These are phyloP conservation scores for Colletes gigas DNA, from an alignment of 1,140 invertebrate species.

Conservation along the genomic window DNA sequence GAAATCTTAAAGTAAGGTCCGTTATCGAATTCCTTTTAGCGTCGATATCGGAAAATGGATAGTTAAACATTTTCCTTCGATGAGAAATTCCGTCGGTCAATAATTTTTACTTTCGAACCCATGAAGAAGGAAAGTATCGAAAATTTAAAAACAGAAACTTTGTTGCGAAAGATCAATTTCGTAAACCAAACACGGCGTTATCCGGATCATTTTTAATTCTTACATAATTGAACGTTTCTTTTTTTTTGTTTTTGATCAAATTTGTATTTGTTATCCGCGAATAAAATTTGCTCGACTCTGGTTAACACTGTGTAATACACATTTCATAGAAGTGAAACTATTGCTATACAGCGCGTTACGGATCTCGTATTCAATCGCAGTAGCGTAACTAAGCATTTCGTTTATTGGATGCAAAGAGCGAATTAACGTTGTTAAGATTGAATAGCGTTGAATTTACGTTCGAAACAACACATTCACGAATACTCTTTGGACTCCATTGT, in stretches of 20 bases:
- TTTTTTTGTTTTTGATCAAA: no score
- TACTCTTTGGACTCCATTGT: not conserved
- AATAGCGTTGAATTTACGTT: not conserved
- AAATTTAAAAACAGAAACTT: no score
- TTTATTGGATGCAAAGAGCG: no score
- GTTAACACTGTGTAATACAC: slow-evolving; percentile 2
- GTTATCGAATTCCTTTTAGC: not conserved
- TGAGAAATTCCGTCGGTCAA: not conserved
- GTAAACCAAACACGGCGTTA: no score
- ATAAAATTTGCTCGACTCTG: no score
- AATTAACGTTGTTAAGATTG: not conserved
- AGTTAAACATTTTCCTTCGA: not conserved
- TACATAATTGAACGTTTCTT: no score
- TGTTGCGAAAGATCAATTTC: no score
- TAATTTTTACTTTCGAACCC: no score
- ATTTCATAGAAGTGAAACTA: slow-evolving; percentile 16
- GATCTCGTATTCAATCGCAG: not conserved
- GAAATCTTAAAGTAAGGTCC: not conserved
- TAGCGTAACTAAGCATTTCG: not conserved
- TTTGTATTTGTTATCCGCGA: no score
- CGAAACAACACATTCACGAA: not conserved
- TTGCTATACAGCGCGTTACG: not conserved
- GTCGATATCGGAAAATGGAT: slow-evolving; percentile 1
- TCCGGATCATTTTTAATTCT: no score
- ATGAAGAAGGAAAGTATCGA: no score